These are phyloP conservation scores for Theropithecus gelada DNA, from an alignment of 2,113 vertebrate genomes.

Conservation along the genomic window DNA sequence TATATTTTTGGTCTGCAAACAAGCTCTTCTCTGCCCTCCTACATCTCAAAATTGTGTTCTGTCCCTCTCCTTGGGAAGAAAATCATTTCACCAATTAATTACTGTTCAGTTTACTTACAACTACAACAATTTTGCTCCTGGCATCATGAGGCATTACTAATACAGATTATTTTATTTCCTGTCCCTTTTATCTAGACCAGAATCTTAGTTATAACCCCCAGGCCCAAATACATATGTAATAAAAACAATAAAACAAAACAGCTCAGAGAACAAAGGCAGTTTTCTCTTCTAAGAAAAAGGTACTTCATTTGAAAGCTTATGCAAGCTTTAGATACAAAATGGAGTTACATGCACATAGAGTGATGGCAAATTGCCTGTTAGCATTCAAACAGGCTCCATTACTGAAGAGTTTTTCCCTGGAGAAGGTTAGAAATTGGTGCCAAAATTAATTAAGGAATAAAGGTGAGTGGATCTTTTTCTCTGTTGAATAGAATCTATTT, in stretches of 20 bases:
- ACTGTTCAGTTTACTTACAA: not conserved
- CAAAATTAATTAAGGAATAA: slow-evolving; percentile 64
- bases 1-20: not conserved
- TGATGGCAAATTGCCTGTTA: not conserved
- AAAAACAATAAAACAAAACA: slow-evolving; percentile 52
- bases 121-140: not conserved
- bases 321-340: not conserved
- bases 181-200: not conserved
- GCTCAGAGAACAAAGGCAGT: not conserved
- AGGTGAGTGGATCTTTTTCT: slow-evolving; percentile 51
- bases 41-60: slow-evolving; percentile 20
- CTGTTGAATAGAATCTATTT: not conserved
- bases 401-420: slow-evolving; percentile 19
- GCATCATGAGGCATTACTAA: not conserved
- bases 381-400: not conserved
- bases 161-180: not conserved
- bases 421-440: slow-evolving; percentile 52
- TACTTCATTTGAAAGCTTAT: not conserved
- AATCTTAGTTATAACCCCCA: slow-evolving; percentile 32
- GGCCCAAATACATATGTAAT: not conserved
- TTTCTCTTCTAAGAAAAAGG: slow-evolving; percentile 35
- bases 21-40: not conserved
- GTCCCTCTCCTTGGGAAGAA: not conserved
- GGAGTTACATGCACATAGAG: not conserved
- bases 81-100: slow-evolving; percentile 3